Conservation (phyloP, 2,888 invertebrate genomes). For the Aphelenchoides bicaudatus region DNA sequence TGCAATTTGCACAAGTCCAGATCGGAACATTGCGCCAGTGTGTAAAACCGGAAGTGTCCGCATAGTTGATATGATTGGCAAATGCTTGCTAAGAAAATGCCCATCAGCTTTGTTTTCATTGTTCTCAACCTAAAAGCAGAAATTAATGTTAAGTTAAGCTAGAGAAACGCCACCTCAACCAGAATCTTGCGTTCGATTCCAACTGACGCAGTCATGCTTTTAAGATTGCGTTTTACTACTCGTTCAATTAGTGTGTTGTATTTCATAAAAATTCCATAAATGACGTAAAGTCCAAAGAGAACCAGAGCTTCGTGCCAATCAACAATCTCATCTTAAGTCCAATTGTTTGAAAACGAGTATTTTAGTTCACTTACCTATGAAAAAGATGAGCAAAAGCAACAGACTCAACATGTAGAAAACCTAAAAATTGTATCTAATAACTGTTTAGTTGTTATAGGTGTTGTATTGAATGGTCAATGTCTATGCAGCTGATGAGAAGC, state of each 20-base stretch:
- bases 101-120: not conserved
- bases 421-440: no score
- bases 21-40: constrained; percentile 78
- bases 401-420: constrained; percentile 57
- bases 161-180: not conserved
- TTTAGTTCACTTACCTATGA: constrained; percentile 46
- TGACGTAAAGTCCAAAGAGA: constrained; percentile 50
- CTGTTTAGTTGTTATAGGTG: no score
- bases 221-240: constrained; percentile 9
- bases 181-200: not conserved
- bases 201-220: not conserved
- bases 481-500: no score
- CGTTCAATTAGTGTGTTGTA: constrained; percentile 48
- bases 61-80: not conserved
- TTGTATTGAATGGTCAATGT: no score
- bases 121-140: not conserved
- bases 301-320: constrained; percentile 52
- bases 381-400: constrained; percentile 53
- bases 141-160: not conserved
- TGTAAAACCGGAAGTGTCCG: constrained; percentile 55
- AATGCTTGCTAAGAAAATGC: not conserved
- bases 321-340: no score
- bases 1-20: constrained; percentile 78
- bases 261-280: constrained; percentile 58
- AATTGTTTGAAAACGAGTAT: no score